These are phyloP conservation scores for Notolepis coatsorum DNA, from an alignment of 2,797 vertebrate species.

Conservation along the genomic window DNA sequence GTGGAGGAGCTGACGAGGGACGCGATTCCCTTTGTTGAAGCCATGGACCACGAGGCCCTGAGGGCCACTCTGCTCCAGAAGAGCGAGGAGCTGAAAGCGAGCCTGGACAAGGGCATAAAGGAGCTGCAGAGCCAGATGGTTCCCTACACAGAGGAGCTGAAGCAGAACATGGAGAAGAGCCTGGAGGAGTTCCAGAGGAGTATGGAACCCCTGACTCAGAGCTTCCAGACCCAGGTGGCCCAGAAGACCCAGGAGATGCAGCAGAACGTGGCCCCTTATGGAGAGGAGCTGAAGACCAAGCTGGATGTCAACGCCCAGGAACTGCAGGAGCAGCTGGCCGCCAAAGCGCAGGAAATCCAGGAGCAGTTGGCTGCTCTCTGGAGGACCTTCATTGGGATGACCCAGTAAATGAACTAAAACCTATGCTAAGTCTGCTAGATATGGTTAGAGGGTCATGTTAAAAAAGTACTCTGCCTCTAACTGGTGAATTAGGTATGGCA, in stretches of 20 bases:
- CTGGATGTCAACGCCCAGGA: constrained; percentile 43
- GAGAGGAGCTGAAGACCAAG: constrained; percentile 65
- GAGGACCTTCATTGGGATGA: constrained; percentile 59
- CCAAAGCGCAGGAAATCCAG: constrained; percentile 60
- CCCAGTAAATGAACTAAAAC: constrained; percentile 50
- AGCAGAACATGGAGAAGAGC: constrained; percentile 71
- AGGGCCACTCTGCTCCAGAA: constrained; percentile 64
- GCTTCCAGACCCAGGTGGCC: constrained; percentile 61
- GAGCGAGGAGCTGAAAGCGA: constrained; percentile 67
- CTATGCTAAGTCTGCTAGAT: background rate
- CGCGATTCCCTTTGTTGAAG: constrained; percentile 37
- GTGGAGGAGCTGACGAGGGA: constrained; percentile 68
- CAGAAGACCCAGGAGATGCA: constrained; percentile 69
- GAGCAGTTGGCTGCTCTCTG: constrained; percentile 59
- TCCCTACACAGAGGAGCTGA: constrained; percentile 73
- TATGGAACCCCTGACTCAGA: constrained; percentile 60
- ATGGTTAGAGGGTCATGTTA: background rate
- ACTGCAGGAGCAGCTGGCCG: constrained; percentile 53
- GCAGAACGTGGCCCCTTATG: constrained; percentile 64
- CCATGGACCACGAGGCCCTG: constrained; percentile 64
- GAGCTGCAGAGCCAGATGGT: constrained; percentile 65
- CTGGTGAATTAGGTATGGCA: no score
- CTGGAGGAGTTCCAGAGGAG: constrained; percentile 71
- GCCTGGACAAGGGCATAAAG: constrained; percentile 61
- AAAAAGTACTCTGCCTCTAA: no score